Conservation (phyloP, 2,113 vertebrate genomes). For the Gallinago undulata region DNA sequence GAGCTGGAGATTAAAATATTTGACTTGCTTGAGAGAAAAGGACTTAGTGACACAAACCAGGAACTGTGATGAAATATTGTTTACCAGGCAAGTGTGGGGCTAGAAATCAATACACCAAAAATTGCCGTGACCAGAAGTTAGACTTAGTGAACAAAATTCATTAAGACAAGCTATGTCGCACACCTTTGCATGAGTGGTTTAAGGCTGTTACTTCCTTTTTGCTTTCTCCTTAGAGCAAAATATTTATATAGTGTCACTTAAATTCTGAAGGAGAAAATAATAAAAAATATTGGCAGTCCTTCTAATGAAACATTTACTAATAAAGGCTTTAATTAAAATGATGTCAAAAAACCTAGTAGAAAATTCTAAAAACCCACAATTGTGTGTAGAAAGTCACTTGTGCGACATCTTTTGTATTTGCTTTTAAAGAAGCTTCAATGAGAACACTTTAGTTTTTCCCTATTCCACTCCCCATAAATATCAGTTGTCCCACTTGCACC, state of each 20-base stretch:
- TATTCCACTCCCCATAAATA: neutral
- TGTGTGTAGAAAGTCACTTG: neutral
- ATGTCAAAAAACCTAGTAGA: neutral
- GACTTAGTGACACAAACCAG: neutral
- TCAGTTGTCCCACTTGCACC: neutral
- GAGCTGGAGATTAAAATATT: neutral
- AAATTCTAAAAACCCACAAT: neutral
- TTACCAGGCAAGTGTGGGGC: neutral
- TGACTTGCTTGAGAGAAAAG: constrained; percentile 7
- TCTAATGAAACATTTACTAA: neutral
- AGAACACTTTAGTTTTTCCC: neutral
- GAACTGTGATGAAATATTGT: constrained; percentile 9
- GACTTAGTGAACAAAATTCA: neutral
- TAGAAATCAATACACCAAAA: neutral
- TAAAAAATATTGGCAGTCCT: neutral
- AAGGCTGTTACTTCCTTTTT: neutral
- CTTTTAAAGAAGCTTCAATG: neutral
- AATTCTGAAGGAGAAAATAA: neutral
- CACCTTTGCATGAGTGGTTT: neutral
- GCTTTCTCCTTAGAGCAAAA: neutral
- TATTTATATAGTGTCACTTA: neutral
- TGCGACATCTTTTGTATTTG: neutral
- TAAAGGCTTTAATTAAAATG: neutral
- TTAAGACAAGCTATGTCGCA: neutral
- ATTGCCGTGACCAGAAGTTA: neutral